Base-by-base conservation (phyloP, 2,113 vertebrate genomes). In the Pterophyllum scalare region DNA sequence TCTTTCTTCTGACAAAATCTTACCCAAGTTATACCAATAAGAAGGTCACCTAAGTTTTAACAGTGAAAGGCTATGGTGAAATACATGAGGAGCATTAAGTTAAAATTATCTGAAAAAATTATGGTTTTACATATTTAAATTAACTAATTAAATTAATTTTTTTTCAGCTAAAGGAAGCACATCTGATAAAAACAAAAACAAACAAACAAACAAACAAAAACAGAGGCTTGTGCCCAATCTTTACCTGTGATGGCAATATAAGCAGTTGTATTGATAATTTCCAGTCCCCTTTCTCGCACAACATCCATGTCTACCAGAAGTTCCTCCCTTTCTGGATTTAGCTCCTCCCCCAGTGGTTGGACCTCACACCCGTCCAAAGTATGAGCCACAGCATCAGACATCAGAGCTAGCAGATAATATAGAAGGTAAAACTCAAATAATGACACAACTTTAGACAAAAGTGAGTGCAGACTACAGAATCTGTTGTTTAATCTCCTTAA, bases 371-470 rank as follows among this genome's bases (percentile, higher is more conserved):
- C 97, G 0, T 99, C 98, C 93, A 99, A 91, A 80, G 98, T 99
- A 93, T 99, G 98, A 81, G 98, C 98, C 12, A 99, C 98, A 17
- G 98, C 98, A 10, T 99, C 98, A 0, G 98, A 99, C 97, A 98
- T 98, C 65, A 96, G 95, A 5, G 96, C 96, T 96, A 75, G 54
- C 15, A 76, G 43, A 8, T 17, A n/a, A 54, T n/a, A 8, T 11
- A 64, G 49, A 46, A 79, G 40, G 26, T 17, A 40, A 59, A 17
- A 40, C 4, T 49, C 10, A 65, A 52, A 79, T 26, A 31, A 80
- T 5, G 57, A 43, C 46, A 61, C 78, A 52, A 49, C 77, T 64
- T 76, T 4, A 49, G 13, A 64, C 19, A 79, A 40, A 33, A 58
- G 58, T 14, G 26, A 26, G 22, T 43, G 24, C 19, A 33, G n/a